phyloP scores from a whole-genome alignment of 2,888 invertebrate species.

The Drosophila buzzatii region DNA sequence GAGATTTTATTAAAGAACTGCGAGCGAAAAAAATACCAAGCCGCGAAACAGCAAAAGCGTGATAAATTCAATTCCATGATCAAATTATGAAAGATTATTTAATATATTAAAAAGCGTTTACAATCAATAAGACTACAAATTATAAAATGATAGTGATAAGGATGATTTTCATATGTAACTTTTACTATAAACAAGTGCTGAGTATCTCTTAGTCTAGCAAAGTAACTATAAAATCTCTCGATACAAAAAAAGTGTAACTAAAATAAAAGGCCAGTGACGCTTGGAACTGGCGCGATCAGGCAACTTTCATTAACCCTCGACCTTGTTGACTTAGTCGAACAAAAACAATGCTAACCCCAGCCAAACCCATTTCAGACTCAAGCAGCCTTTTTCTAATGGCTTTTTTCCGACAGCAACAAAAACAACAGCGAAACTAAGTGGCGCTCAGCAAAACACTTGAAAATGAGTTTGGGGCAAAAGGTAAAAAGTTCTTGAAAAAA shows the following conservation, averaged over 20 bases:
- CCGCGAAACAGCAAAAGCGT: conserved; percentile 55
- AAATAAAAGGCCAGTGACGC: conserved; percentile 13
- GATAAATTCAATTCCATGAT: conserved; percentile 64
- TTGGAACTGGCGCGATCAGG: conserved; percentile 26
- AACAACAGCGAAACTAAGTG: conserved; percentile 62
- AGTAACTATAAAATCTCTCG: neutral
- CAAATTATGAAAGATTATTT: conserved; percentile 25
- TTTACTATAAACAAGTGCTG: neutral
- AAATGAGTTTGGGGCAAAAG: conserved; percentile 66
- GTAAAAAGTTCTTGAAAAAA: conserved; percentile 75
- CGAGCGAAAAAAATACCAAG: conserved; percentile 61
- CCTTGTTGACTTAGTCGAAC: conserved; percentile 75
- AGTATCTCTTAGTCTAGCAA: neutral
- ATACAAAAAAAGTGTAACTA: neutral
- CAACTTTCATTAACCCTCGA: conserved; percentile 74
- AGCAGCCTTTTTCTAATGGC: conserved; percentile 72
- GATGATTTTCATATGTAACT: neutral
- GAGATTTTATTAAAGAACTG: conserved; percentile 66
- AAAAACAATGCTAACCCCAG: conserved; percentile 61
- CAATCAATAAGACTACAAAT: neutral
- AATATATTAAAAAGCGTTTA: too few species aligned
- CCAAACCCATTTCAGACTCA: conserved; percentile 56
- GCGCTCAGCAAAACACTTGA: conserved; percentile 70
- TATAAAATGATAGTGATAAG: neutral
- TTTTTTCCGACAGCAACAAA: conserved; percentile 40